Evolutionary conservation across 1,140 invertebrate genomes (phyloP).

Genomic region (Drosophila cardini): DNA sequence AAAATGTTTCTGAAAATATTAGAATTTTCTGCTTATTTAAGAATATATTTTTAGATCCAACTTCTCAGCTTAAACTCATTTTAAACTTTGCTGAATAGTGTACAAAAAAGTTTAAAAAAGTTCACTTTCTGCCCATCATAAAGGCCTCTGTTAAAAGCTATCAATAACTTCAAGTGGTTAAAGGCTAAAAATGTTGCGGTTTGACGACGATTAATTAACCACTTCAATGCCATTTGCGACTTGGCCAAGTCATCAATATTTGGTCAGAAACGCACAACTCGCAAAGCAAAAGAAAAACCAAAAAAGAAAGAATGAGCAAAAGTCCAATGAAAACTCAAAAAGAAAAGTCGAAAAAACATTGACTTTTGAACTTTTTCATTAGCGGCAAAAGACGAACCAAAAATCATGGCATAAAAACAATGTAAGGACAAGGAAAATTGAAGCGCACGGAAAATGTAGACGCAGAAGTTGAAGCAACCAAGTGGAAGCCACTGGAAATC

Average conservation of each 20-base stretch:
- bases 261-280: conserved; percentile 31
- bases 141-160: not conserved
- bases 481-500: conserved; percentile 74
- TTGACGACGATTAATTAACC: conserved; percentile 47
- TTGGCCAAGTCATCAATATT: conserved; percentile 53
- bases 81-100: no score
- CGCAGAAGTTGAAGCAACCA: conserved; percentile 55
- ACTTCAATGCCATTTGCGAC: conserved; percentile 29
- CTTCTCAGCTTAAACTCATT: no score
- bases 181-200: not conserved
- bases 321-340: conserved; percentile 48
- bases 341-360: conserved; percentile 51
- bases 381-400: conserved; percentile 47
- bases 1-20: no score
- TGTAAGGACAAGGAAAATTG: conserved; percentile 44
- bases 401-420: conserved; percentile 60
- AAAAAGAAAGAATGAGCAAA: conserved; percentile 26
- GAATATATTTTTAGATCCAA: no score
- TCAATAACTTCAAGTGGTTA: not conserved
- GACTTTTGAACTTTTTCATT: conserved; percentile 69
- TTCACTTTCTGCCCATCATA: not conserved
- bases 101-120: no score
- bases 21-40: no score
- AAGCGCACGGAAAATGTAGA: conserved; percentile 50
- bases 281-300: conserved; percentile 32